A percentile compares a stretch with the other conserved stretches of the same genome.
phyloP scores from a whole-genome alignment of 2,888 invertebrate genomes.

The Phoenoteleia sp. region DNA sequence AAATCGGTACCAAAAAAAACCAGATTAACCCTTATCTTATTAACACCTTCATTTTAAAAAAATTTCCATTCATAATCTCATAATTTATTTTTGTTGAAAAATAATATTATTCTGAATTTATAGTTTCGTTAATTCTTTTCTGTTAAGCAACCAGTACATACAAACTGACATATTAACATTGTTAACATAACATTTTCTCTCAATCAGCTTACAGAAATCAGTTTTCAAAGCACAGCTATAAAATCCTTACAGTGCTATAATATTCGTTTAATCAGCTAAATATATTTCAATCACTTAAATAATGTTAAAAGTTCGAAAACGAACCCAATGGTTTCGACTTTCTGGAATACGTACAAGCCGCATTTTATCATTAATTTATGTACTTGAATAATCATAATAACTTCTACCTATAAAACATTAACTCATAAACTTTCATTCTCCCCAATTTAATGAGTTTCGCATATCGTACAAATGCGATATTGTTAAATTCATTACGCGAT shows the following conservation, averaged over 20 bases:
- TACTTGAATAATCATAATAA: slow-evolving; percentile 11
- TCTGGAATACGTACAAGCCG: neutral
- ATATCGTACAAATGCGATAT: neutral
- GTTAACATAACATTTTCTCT: too few relatives aligned
- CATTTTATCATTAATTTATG: slow-evolving; percentile 9
- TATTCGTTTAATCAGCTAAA: neutral
- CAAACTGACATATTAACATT: too few relatives aligned
- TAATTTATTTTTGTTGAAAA: too few relatives aligned
- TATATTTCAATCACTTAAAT: neutral
- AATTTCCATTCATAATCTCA: too few relatives aligned
- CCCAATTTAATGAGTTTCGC: neutral
- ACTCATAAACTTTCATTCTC: slow-evolving; percentile 1
- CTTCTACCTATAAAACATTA: neutral
- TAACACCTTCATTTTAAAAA: too few relatives aligned
- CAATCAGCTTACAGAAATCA: too few relatives aligned
- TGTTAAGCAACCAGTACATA: too few relatives aligned
- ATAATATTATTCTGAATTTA: too few relatives aligned
- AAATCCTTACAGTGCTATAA: neutral
- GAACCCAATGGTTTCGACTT: neutral
- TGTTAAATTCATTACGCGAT: too few relatives aligned
- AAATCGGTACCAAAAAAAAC: too few relatives aligned
- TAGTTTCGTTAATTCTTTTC: too few relatives aligned
- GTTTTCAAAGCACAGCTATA: neutral
- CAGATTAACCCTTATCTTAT: too few relatives aligned
- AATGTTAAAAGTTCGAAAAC: neutral